phyloP scores from a whole-genome alignment of 2,888 invertebrate species.

The Athrips mouffetella region DNA sequence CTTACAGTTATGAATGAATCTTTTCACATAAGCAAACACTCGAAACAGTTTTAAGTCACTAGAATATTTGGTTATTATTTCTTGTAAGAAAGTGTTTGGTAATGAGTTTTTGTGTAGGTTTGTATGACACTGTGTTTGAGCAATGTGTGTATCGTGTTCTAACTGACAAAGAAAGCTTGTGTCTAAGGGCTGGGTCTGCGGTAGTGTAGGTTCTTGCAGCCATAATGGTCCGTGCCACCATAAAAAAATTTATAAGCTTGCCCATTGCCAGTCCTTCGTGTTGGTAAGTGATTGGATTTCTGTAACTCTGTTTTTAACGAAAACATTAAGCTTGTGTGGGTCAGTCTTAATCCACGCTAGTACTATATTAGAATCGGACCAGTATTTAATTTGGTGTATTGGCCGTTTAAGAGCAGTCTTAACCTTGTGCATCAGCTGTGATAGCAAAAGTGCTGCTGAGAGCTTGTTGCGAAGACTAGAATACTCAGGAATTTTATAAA shows the following conservation, averaged over 20 bases:
- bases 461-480: background rate
- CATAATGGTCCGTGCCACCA: constrained; percentile 3
- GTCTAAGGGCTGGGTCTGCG: background rate
- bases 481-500: no score
- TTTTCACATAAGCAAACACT: background rate
- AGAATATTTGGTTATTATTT: background rate
- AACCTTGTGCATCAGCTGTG: background rate
- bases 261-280: background rate
- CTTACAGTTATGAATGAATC: background rate
- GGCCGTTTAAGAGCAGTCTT: background rate
- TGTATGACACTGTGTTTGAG: no score
- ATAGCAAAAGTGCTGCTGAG: background rate
- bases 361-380: constrained; percentile 4
- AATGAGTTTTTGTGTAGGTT: background rate
- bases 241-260: background rate
- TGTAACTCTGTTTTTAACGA: background rate
- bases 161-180: background rate
- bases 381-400: background rate
- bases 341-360: background rate
- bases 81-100: background rate
- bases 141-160: background rate
- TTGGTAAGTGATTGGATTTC: background rate
- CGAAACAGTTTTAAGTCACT: background rate
- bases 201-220: background rate
- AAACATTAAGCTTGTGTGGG: background rate